A percentile compares a stretch with the other conserved stretches of the same genome.
phyloP scores from a whole-genome alignment of 2,113 vertebrate species.

The Psephotus haematonotus region DNA sequence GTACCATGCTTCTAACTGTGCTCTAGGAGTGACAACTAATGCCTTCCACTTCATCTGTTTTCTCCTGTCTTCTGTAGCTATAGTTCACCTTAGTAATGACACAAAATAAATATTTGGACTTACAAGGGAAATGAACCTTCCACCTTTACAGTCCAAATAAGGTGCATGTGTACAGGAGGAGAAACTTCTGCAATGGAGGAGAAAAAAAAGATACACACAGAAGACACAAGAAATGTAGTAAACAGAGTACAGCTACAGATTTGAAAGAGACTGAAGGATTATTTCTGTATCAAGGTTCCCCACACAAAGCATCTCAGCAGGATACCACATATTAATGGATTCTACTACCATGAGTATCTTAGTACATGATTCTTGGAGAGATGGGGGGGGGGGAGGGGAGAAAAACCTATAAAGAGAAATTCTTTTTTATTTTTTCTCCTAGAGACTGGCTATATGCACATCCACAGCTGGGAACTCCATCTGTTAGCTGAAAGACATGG shows the following conservation, averaged over 20 bases:
- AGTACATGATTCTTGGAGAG: background rate
- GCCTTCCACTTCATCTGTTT: slow-evolving; percentile 43
- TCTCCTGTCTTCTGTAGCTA: background rate
- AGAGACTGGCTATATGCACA: background rate
- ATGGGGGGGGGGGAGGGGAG: background rate
- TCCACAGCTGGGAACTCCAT: slow-evolving; percentile 57
- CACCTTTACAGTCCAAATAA: background rate
- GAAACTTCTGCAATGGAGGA: background rate
- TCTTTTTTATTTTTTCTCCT: background rate
- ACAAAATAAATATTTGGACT: background rate
- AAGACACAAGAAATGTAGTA: background rate
- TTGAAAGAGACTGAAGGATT: background rate
- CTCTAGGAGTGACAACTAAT: slow-evolving; percentile 31
- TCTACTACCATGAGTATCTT: background rate
- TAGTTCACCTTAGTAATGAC: slow-evolving; percentile 21
- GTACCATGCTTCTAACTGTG: background rate
- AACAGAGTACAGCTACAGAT: background rate
- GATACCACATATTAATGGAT: background rate
- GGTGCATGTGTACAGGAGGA: background rate
- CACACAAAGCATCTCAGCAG: background rate
- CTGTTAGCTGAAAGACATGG: slow-evolving; percentile 30
- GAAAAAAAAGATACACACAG: background rate
- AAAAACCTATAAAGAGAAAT: background rate
- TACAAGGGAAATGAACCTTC: background rate
- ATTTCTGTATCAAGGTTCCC: background rate